Evolutionary conservation across 2,797 vertebrate species (phyloP), one percentile per base, ranked within the genome.

Genomic region (Betta splendens): DNA sequence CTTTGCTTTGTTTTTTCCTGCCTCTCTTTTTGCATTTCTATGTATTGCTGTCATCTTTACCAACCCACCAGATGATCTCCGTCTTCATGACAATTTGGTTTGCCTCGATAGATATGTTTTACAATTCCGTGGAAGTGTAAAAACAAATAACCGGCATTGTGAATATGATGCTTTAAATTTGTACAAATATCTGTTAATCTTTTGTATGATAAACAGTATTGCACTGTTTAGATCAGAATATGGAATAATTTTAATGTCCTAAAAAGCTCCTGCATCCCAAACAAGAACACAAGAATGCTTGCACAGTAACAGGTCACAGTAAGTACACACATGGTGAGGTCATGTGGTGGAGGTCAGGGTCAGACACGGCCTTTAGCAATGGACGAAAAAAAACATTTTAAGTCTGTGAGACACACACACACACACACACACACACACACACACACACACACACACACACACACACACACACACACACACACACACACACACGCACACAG

Each of bases 301-400:
- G 21, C 47, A 35, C 64, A 50, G 31, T 61, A n/a, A n/a, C 17
- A 49, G 64, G 68, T 54, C 63, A 63, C n/a, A 17, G 43, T 31
- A 66, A 28, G 49, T 39, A 37, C 8, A 7, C 48, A 57, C 61
- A 70, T 47, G 57, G 52, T 75, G 62, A 69, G 75, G 69, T 79
- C 70, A 40, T 43, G 46, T 45, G 38, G 55, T 26, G 26, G 53
- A 69, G 81, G 79, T 77, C 55, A 68, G 72, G 77, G 80, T 85
- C 72, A 75, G 32, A 52, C 46, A 45, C 37, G 38, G 56, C 79
- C 59, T 9, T 11, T 8, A 70, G 70, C 44, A 1, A 61, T 37
- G 13, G 32, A 42, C n/a, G n/a, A n/a, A 37, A 48, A 13, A 51
- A n/a, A n/a, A n/a, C n/a, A n/a, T n/a, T n/a, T n/a, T n/a, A n/a